A percentile compares a stretch with the other conserved stretches of the same genome.
phyloP scores from a whole-genome alignment of 53 echinoderm and acorn worm species.

The Temnopleurus reevesii region DNA sequence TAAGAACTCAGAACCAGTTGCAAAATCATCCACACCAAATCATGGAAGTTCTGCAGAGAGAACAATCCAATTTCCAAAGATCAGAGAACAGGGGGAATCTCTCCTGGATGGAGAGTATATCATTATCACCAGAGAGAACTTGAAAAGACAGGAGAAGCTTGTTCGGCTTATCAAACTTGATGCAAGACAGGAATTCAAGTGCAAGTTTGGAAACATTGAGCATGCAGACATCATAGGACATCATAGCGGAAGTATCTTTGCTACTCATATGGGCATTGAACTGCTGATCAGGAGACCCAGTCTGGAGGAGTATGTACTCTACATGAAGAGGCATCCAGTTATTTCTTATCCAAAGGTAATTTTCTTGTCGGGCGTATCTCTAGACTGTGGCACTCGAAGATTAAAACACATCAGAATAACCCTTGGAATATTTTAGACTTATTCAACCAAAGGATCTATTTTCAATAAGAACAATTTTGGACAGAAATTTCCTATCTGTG shows the following conservation, averaged over 20 bases:
- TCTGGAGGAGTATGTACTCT: slow-evolving; percentile 83
- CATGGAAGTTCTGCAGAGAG: background rate
- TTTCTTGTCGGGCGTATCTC: too few relatives aligned
- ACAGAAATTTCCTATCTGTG: too few relatives aligned
- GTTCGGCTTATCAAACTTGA: slow-evolving; percentile 63
- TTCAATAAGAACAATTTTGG: too few relatives aligned
- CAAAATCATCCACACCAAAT: background rate
- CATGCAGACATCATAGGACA: slow-evolving; percentile 81
- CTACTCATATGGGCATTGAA: slow-evolving; percentile 64
- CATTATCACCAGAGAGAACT: slow-evolving; percentile 67
- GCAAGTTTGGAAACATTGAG: slow-evolving; percentile 67
- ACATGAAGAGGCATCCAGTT: slow-evolving; percentile 78
- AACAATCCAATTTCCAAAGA: background rate
- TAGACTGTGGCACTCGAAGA: too few relatives aligned
- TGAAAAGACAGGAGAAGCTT: slow-evolving; percentile 71
- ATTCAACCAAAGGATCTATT: too few relatives aligned
- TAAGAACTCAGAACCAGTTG: background rate
- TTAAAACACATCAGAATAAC: too few relatives aligned
- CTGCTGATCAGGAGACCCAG: slow-evolving; percentile 76
- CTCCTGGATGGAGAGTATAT: slow-evolving; percentile 77
- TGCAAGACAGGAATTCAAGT: slow-evolving; percentile 61
- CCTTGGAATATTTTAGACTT: too few relatives aligned
- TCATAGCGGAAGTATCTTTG: slow-evolving; percentile 64
- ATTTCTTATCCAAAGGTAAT: slow-evolving; percentile 90
- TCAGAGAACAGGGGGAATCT: background rate